phyloP scores from a whole-genome alignment of 2,113 vertebrate genomes.

The Nerophis ophidion region DNA sequence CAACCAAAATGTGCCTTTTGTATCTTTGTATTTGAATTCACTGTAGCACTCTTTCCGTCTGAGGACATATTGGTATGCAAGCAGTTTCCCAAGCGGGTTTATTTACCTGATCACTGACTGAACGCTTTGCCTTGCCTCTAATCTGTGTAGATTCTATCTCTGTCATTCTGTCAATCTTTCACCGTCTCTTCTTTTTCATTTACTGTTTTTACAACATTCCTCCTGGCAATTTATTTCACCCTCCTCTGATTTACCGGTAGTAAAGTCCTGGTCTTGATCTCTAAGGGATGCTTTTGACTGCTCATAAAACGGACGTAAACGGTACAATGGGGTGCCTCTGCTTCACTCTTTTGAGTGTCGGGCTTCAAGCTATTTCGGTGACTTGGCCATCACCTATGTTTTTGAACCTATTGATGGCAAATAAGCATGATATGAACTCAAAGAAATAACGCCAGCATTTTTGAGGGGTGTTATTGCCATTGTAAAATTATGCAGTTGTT shows the following conservation, averaged over 20 bases:
- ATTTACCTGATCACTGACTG: slow-evolving; percentile 35
- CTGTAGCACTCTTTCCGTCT: not conserved
- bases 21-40: not conserved
- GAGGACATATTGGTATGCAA: slow-evolving; percentile 4
- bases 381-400: slow-evolving; percentile 24
- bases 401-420: slow-evolving; percentile 32
- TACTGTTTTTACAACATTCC: slow-evolving; percentile 34
- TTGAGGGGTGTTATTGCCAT: slow-evolving; percentile 1
- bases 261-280: slow-evolving; percentile 32
- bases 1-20: not conserved
- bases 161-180: slow-evolving; percentile 8
- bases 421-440: slow-evolving; percentile 19
- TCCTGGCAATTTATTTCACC: slow-evolving; percentile 41
- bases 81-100: slow-evolving; percentile 26
- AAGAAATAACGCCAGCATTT: slow-evolving; percentile 10
- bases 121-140: not conserved
- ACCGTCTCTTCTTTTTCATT: slow-evolving; percentile 12
- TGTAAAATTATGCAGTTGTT: slow-evolving; percentile 5
- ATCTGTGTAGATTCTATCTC: not conserved
- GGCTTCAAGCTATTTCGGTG: slow-evolving; percentile 37
- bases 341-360: slow-evolving; percentile 32
- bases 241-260: slow-evolving; percentile 47
- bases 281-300: slow-evolving; percentile 38
- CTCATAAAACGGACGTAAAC: slow-evolving; percentile 44
- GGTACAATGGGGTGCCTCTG: slow-evolving; percentile 18